phyloP scores from a whole-genome alignment of 2,797 vertebrate genomes.

The Spea hammondii region DNA sequence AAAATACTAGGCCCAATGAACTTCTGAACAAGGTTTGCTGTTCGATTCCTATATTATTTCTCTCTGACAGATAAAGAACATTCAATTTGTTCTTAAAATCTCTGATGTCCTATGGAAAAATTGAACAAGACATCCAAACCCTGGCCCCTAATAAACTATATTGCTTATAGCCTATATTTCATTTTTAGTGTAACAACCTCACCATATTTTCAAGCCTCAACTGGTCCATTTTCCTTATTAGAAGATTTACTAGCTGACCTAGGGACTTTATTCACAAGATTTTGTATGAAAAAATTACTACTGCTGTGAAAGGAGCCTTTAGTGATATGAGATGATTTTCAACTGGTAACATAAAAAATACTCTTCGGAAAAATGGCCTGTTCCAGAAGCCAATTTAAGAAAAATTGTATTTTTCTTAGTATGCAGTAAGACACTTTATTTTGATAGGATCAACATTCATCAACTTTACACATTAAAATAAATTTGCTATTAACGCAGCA shows the following conservation, averaged over 20 bases:
- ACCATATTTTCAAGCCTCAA: background rate
- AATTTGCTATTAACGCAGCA: too few species aligned
- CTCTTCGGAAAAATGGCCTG: background rate
- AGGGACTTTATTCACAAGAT: slow-evolving; percentile 4
- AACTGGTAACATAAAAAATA: background rate
- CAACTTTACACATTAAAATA: too few species aligned
- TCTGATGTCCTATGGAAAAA: background rate
- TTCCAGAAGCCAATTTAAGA: background rate
- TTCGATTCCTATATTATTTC: background rate
- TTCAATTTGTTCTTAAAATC: background rate
- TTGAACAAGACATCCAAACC: slow-evolving; percentile 8
- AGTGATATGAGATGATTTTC: slow-evolving; percentile 2
- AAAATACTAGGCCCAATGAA: too few species aligned
- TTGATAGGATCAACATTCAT: background rate
- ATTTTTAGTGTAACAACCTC: slow-evolving; percentile 1
- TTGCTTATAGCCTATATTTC: slow-evolving; percentile 6
- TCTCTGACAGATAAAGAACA: background rate
- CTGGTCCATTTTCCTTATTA: background rate
- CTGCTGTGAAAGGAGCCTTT: slow-evolving; percentile 5
- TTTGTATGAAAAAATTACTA: background rate
- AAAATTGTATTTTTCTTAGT: background rate
- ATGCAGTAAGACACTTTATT: background rate
- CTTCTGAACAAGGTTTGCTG: too few species aligned
- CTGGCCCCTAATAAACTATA: background rate
- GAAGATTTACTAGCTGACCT: slow-evolving; percentile 5